Evolutionary conservation across 1,140 invertebrate species (phyloP).

Genomic region (Halictus rubicundus): DNA sequence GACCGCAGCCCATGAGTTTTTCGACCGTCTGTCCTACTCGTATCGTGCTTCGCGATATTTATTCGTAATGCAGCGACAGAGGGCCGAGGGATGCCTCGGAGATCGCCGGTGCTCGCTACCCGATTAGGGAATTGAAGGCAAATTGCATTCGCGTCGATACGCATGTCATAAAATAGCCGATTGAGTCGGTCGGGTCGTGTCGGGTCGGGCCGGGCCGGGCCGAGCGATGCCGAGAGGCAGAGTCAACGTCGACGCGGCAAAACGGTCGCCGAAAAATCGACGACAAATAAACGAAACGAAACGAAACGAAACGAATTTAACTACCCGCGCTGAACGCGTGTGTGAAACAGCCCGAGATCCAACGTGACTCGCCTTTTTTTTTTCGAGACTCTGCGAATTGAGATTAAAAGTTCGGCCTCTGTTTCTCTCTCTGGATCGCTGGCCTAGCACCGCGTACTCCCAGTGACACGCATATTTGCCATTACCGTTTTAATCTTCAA

Average conservation of each 20-base stretch:
- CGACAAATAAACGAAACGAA: conserved; percentile 56
- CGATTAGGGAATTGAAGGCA: conserved; percentile 18
- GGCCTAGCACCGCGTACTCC: not conserved
- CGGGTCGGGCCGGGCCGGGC: no score
- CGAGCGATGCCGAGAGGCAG: not conserved
- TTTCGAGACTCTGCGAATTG: conserved; percentile 23
- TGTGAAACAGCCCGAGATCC: conserved; percentile 11
- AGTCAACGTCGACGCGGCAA: conserved; percentile 29
- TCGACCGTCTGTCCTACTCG: not conserved
- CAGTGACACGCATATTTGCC: conserved; percentile 10
- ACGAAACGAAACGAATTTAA: conserved; percentile 55
- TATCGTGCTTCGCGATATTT: not conserved
- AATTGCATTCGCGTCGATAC: conserved; percentile 53
- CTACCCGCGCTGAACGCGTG: conserved; percentile 15
- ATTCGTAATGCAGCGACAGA: not conserved
- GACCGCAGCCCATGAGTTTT: not conserved
- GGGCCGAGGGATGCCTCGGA: not conserved
- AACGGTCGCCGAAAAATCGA: conserved; percentile 33
- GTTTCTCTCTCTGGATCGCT: not conserved
- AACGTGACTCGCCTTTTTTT: conserved; percentile 10
- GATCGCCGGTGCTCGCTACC: not conserved
- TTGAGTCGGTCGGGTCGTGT: not conserved
- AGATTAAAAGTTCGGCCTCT: conserved; percentile 40
- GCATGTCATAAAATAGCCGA: conserved; percentile 23
- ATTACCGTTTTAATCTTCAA: conserved; percentile 20